phyloP scores from a whole-genome alignment of 37 sponge, comb jelly and placozoan genomes.

The Lycopodina hypogea region DNA sequence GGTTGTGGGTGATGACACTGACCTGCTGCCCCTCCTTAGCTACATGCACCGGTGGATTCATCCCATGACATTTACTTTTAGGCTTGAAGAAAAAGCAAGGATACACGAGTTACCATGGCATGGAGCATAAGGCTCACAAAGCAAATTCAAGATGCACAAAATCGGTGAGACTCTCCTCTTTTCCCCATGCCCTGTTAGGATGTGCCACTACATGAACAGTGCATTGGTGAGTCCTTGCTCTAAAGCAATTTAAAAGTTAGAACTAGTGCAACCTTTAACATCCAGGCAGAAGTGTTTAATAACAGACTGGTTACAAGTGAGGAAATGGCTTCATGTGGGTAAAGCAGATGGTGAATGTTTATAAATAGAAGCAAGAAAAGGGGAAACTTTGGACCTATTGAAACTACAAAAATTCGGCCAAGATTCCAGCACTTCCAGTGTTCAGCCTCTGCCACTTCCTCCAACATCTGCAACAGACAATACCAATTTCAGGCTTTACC shows the following conservation, averaged over 20 bases:
- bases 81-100: not conserved
- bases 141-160: too few relatives aligned
- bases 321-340: not conserved
- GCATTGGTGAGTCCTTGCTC: too few relatives aligned
- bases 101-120: too few relatives aligned
- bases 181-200: too few relatives aligned
- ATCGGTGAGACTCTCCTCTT: too few relatives aligned
- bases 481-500: not conserved
- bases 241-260: slow-evolving; percentile 2
- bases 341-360: not conserved
- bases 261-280: not conserved
- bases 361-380: not conserved
- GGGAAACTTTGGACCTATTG: slow-evolving; percentile 4
- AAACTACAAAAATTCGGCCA: slow-evolving; percentile 1
- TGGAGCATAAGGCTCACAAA: too few relatives aligned
- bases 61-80: not conserved
- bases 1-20: slow-evolving; percentile 22
- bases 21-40: slow-evolving; percentile 1
- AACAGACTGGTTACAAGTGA: not conserved
- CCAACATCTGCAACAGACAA: slow-evolving; percentile 15
- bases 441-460: slow-evolving; percentile 2
- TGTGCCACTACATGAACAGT: too few relatives aligned
- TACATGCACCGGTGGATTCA: not conserved
- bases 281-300: slow-evolving; percentile 3
- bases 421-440: not conserved